Percentiles rank a stretch among this genome's conserved stretches.
phyloP scores from a whole-genome alignment of 2,888 invertebrate species.

The Papilio elwesi region DNA sequence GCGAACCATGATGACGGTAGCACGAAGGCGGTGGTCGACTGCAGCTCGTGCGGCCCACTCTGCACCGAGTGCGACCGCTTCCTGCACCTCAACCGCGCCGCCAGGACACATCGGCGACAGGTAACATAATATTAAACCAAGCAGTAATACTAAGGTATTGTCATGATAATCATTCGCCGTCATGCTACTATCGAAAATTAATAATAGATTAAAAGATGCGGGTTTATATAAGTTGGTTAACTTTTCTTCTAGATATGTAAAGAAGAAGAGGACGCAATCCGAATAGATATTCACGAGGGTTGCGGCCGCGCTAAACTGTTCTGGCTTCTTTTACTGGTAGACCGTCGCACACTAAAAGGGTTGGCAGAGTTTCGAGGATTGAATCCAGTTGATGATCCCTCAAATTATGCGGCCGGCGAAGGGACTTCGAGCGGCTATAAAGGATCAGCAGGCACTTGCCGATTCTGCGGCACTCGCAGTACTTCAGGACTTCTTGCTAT shows the following conservation, averaged over 20 bases:
- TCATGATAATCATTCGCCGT: no score
- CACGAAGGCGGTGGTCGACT: constrained; percentile 96
- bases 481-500: constrained; percentile 93
- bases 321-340: constrained; percentile 96
- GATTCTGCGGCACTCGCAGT: constrained; percentile 95
- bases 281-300: constrained; percentile 98
- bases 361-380: constrained; percentile 94
- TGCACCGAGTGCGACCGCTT: constrained; percentile 98
- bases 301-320: constrained; percentile 98
- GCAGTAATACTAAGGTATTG: no score
- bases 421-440: constrained; percentile 55
- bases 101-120: constrained; percentile 93
- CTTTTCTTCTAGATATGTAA: constrained; percentile 90
- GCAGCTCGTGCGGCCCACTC: constrained; percentile 94
- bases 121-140: constrained; percentile 56
- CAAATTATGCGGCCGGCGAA: constrained; percentile 47
- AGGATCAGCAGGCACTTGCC: constrained; percentile 89
- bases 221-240: not conserved
- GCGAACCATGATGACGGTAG: constrained; percentile 98
- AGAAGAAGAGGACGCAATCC: constrained; percentile 97
- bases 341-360: constrained; percentile 95
- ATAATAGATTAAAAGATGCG: no score
- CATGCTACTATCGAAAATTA: no score
- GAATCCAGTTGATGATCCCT: constrained; percentile 61
- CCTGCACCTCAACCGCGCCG: constrained; percentile 95